Evolutionary conservation across 2,113 vertebrate genomes (phyloP).

Genomic region (Sakesphorus luctuosus): DNA sequence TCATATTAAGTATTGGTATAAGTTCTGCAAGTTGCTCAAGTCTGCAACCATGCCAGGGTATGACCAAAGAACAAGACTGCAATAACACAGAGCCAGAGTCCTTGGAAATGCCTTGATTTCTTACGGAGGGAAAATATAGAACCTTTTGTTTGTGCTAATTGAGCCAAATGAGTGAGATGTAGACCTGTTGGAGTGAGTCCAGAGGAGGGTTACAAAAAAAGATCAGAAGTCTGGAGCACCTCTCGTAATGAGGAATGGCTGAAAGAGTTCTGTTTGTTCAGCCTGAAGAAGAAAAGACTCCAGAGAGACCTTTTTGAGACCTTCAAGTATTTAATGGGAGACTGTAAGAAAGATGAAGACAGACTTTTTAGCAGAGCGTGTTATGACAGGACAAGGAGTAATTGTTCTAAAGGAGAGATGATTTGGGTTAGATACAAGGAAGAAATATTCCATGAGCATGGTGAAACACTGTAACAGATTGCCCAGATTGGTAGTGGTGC

Average conservation of each 20-base stretch:
- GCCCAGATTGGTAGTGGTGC: too few species aligned
- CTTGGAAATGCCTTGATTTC: not conserved
- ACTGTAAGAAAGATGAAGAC: not conserved
- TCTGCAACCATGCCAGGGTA: not conserved
- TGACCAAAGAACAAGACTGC: not conserved
- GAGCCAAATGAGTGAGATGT: not conserved
- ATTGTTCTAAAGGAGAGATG: not conserved
- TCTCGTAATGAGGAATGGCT: accelerated
- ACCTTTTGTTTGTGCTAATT: not conserved
- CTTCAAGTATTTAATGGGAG: not conserved
- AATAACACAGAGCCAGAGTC: accelerated
- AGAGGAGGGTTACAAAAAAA: not conserved
- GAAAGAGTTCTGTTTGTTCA: not conserved
- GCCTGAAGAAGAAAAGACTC: not conserved
- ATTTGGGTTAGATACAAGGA: not conserved
- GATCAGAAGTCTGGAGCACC: accelerated
- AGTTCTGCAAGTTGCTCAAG: not conserved
- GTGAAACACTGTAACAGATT: not conserved
- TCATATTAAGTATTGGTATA: not conserved
- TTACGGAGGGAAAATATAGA: not conserved
- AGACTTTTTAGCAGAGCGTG: not conserved
- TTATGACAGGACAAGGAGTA: accelerated
- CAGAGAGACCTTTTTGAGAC: accelerated
- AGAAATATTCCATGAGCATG: not conserved
- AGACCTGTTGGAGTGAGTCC: not conserved